These are phyloP conservation scores for Halictus quadricinctus DNA, from an alignment of 2,888 invertebrate genomes.

Conservation along the genomic window DNA sequence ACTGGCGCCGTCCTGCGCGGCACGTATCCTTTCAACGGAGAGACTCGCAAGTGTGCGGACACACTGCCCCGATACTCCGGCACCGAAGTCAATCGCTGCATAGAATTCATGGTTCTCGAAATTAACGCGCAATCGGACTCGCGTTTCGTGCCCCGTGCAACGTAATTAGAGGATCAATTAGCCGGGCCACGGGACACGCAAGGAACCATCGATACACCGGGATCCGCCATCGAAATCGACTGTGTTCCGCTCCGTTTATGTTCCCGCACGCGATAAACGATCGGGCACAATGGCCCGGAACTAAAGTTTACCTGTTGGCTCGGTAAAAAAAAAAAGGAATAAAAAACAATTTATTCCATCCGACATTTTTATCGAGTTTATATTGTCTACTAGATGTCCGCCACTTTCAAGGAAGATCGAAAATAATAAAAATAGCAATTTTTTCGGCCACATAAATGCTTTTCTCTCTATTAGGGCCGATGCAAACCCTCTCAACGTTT, in stretches of 20 bases:
- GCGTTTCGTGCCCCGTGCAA: slow-evolving; percentile 25
- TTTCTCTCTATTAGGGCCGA: too few relatives aligned
- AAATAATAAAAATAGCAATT: background rate
- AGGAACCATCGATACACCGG: background rate
- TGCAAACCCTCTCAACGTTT: too few relatives aligned
- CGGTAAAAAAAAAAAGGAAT: background rate
- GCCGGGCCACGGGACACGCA: background rate
- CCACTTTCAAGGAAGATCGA: background rate
- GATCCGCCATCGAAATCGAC: background rate
- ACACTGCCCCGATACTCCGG: slow-evolving; percentile 6
- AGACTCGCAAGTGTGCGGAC: background rate
- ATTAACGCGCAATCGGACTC: slow-evolving; percentile 39
- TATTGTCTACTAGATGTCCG: background rate
- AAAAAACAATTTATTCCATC: background rate
- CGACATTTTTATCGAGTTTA: background rate
- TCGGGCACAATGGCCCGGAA: background rate
- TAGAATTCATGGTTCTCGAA: slow-evolving; percentile 23
- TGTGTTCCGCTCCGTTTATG: background rate
- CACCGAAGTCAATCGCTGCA: slow-evolving; percentile 36
- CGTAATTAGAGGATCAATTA: slow-evolving; percentile 27
- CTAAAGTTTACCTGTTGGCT: background rate
- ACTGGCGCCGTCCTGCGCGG: slow-evolving; percentile 9
- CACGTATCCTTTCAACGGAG: slow-evolving; percentile 29
- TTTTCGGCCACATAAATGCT: too few relatives aligned
- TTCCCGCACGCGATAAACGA: background rate